Evolutionary conservation across 2,797 vertebrate genomes (phyloP).

Genomic region (Spea hammondii): DNA sequence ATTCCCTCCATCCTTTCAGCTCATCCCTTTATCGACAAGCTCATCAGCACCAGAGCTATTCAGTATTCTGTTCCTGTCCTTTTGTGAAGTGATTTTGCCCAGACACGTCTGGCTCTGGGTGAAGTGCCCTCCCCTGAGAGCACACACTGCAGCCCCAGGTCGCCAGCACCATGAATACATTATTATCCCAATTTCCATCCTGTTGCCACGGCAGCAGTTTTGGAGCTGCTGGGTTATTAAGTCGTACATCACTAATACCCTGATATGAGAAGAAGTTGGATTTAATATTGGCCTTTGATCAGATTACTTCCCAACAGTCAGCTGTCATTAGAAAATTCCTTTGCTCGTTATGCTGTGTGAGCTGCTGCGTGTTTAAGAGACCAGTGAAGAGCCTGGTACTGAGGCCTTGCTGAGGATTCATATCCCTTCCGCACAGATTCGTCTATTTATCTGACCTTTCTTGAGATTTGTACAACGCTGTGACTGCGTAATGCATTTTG

Average conservation of each 20-base stretch:
- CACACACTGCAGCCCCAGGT: slow-evolving; percentile 96
- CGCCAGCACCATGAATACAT: slow-evolving; percentile 99
- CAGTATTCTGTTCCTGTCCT: slow-evolving; percentile 98
- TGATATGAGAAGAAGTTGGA: slow-evolving; percentile 97
- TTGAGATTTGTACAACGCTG: slow-evolving; percentile 68
- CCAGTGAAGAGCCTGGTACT: slow-evolving; percentile 74
- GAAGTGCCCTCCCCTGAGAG: slow-evolving; percentile 98
- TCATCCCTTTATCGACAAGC: slow-evolving; percentile 78
- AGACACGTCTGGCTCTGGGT: slow-evolving; percentile 99
- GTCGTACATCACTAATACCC: slow-evolving; percentile 97
- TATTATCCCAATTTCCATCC: slow-evolving; percentile 98
- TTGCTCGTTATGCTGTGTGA: slow-evolving; percentile 78
- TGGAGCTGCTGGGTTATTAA: slow-evolving; percentile 96
- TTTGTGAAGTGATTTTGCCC: slow-evolving; percentile 99
- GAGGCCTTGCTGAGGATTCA: slow-evolving; percentile 72
- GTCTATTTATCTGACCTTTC: slow-evolving; percentile 76
- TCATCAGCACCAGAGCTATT: slow-evolving; percentile 85
- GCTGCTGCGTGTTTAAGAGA: slow-evolving; percentile 65
- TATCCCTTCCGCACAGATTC: slow-evolving; percentile 68
- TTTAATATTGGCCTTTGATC: slow-evolving; percentile 93
- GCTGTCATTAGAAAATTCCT: slow-evolving; percentile 83
- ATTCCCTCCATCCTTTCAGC: slow-evolving; percentile 74
- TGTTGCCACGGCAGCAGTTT: slow-evolving; percentile 99
- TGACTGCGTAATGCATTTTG: slow-evolving; percentile 27
- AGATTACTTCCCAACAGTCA: slow-evolving; percentile 88